phyloP scores from a whole-genome alignment of 2,113 vertebrate species.

The Mus spicilegus region DNA sequence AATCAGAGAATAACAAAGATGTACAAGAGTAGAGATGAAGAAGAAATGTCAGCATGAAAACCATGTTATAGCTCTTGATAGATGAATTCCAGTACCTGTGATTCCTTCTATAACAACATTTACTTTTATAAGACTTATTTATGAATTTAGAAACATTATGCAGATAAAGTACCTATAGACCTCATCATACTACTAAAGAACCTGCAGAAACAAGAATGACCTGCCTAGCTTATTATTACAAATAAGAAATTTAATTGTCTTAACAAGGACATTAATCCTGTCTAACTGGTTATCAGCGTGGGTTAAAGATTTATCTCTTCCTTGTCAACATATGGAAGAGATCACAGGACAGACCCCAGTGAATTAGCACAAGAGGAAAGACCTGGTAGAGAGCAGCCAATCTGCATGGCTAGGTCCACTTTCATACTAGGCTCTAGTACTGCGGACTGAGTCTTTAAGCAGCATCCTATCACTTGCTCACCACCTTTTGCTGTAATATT shows the following conservation, averaged over 20 bases:
- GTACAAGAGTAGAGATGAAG: slow-evolving; percentile 22
- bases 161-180: neutral
- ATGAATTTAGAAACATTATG: slow-evolving; percentile 27
- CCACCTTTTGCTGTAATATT: neutral
- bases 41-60: neutral
- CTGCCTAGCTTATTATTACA: neutral
- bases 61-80: neutral
- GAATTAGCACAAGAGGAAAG: neutral
- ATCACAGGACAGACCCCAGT: neutral
- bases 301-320: slow-evolving; percentile 16
- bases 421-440: neutral
- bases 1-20: neutral
- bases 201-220: neutral
- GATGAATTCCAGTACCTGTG: neutral
- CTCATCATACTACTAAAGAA: neutral
- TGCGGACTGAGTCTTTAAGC: neutral
- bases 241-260: slow-evolving; percentile 17
- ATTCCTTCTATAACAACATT: neutral
- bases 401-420: neutral
- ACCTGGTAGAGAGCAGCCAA: neutral
- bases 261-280: slow-evolving; percentile 30
- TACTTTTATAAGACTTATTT: slow-evolving; percentile 1
- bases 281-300: neutral
- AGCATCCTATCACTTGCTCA: neutral
- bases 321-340: neutral